Conservation (phyloP, 1,140 invertebrate species). For the Pseudomyrmex dendroicus region DNA sequence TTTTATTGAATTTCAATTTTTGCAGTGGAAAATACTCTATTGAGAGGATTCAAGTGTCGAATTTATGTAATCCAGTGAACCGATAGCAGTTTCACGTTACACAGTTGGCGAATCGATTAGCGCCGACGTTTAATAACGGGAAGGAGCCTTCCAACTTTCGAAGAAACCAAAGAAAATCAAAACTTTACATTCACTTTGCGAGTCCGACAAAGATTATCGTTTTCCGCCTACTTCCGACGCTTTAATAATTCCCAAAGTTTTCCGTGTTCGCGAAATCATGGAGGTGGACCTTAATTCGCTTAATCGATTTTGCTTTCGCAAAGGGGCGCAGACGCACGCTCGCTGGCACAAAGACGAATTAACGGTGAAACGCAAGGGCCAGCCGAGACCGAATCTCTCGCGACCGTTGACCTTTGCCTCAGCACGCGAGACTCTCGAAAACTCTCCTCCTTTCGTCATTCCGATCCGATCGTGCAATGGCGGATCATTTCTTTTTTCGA, state of each 20-base stretch:
- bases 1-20: not conserved
- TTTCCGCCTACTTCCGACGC: slow-evolving; percentile 28
- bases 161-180: slow-evolving; percentile 33
- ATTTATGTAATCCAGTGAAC: not conserved
- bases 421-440: slow-evolving; percentile 19
- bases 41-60: not conserved
- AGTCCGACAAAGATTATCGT: not conserved
- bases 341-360: slow-evolving; percentile 21
- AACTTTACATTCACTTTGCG: slow-evolving; percentile 46
- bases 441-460: not conserved
- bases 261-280: slow-evolving; percentile 35
- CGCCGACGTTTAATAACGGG: not conserved
- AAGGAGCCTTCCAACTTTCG: not conserved
- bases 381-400: not conserved
- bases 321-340: slow-evolving; percentile 16
- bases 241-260: slow-evolving; percentile 32
- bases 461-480: not conserved
- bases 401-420: slow-evolving; percentile 24
- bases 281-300: not conserved
- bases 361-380: slow-evolving; percentile 22
- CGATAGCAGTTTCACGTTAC: not conserved
- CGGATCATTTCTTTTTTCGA: slow-evolving; percentile 19
- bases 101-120: slow-evolving; percentile 23
- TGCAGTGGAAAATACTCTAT: not conserved
- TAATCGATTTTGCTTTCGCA: slow-evolving; percentile 31